phyloP scores from a whole-genome alignment of 2,888 invertebrate species.

The Rhagophthalmus giganteus region DNA sequence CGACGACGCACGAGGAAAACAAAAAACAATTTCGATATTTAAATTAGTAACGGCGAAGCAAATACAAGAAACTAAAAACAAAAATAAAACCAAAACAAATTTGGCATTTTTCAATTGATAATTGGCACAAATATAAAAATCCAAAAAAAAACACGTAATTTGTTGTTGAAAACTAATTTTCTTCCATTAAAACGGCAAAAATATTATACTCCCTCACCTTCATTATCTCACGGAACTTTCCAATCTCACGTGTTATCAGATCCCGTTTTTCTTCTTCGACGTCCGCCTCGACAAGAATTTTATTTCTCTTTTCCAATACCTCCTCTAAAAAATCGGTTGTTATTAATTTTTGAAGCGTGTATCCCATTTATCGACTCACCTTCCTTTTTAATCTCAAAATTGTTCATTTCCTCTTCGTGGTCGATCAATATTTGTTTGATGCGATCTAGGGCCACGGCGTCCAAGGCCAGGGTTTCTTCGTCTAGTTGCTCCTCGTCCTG shows the following conservation, averaged over 20 bases:
- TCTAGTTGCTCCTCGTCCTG: conserved; percentile 71
- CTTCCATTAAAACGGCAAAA: too few species aligned
- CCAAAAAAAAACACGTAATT: too few species aligned
- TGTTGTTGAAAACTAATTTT: too few species aligned
- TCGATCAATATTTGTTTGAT: conserved; percentile 82
- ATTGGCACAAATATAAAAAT: too few species aligned
- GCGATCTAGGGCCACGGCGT: conserved; percentile 73
- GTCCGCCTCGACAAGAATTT: conserved; percentile 79
- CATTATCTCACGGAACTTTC: conserved; percentile 96
- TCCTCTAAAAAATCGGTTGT: conserved; percentile 70
- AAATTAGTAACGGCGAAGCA: not conserved
- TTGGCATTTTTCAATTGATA: conserved; percentile 2
- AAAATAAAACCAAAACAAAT: conserved; percentile 5
- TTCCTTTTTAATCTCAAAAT: conserved; percentile 67
- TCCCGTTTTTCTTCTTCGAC: conserved; percentile 96
- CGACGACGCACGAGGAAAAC: conserved; percentile 9
- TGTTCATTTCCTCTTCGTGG: conserved; percentile 76
- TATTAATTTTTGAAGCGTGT: too few species aligned
- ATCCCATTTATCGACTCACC: too few species aligned
- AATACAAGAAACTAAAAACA: not conserved
- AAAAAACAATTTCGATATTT: conserved; percentile 12
- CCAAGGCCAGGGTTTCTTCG: conserved; percentile 73
- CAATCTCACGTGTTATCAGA: conserved; percentile 95
- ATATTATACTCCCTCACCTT: too few species aligned
- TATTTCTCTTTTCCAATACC: conserved; percentile 66